Percentiles rank a stretch among this genome's conserved stretches.
Conservation (phyloP, 1,140 invertebrate genomes). For the Scaptomyza hsui region DNA sequence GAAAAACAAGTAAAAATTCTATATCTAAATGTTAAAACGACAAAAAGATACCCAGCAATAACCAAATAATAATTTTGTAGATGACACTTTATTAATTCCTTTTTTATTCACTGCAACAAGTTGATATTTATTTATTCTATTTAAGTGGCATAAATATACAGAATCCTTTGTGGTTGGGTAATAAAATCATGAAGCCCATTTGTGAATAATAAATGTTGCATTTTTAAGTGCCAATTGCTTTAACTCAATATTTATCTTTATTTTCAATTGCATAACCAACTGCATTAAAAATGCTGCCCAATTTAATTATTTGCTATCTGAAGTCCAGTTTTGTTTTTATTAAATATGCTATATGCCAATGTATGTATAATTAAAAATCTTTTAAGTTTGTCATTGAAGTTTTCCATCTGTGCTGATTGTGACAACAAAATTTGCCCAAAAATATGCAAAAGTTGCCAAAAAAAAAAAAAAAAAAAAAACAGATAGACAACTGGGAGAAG, state of each 20-base stretch:
- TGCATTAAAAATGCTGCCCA: conserved; percentile 25
- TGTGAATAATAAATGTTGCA: conserved; percentile 5
- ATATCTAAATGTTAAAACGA: background rate
- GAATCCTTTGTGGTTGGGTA: conserved; percentile 24
- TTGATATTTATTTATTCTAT: background rate
- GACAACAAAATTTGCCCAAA: conserved; percentile 22
- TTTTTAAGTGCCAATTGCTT: conserved; percentile 31
- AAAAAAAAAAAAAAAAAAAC: conserved; percentile 27
- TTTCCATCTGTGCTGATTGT: background rate
- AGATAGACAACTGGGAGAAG: background rate
- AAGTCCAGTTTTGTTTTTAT: conserved; percentile 10
- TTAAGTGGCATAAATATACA: conserved; percentile 34
- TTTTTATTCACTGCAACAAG: background rate
- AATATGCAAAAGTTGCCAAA: conserved; percentile 44
- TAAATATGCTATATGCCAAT: conserved; percentile 18
- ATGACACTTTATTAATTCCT: no score
- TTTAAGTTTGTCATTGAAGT: conserved; percentile 51
- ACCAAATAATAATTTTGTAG: background rate
- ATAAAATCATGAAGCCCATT: conserved; percentile 20
- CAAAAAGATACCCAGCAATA: background rate
- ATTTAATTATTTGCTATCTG: conserved; percentile 20
- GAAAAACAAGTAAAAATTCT: conserved; percentile 31
- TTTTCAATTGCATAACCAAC: conserved; percentile 33
- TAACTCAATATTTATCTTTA: conserved; percentile 64
- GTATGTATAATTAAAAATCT: conserved; percentile 67